phyloP scores from a whole-genome alignment of 2,113 vertebrate species.

The Brachyhypopomus occidentalis region DNA sequence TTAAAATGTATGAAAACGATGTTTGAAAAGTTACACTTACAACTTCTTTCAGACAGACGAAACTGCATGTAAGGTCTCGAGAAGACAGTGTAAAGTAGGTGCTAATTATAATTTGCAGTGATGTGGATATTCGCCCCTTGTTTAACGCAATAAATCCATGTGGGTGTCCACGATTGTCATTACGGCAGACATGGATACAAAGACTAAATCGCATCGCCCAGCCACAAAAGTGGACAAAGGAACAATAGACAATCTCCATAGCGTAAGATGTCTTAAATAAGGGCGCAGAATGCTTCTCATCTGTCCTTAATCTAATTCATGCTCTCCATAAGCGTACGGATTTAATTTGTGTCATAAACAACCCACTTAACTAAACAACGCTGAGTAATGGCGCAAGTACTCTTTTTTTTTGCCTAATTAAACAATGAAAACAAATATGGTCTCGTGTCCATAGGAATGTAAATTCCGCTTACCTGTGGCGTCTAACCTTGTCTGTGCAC shows the following conservation, averaged over 20 bases:
- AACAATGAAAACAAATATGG: neutral
- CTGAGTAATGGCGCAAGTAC: neutral
- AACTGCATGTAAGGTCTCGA: slow-evolving; percentile 72
- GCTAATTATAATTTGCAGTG: slow-evolving; percentile 76
- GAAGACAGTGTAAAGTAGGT: slow-evolving; percentile 72
- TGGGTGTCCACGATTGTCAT: slow-evolving; percentile 65
- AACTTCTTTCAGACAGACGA: slow-evolving; percentile 73
- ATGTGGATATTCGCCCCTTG: slow-evolving; percentile 59
- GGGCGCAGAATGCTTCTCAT: neutral
- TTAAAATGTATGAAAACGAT: too few species aligned
- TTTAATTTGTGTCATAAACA: slow-evolving; percentile 18
- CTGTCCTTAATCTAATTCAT: neutral
- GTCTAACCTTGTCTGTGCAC: slow-evolving; percentile 91
- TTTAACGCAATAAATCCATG: slow-evolving; percentile 69
- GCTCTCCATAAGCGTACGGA: neutral
- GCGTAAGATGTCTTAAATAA: neutral
- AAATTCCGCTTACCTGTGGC: slow-evolving; percentile 88
- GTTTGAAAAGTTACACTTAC: neutral
- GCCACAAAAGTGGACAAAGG: neutral
- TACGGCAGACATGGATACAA: slow-evolving; percentile 44
- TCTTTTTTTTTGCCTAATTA: neutral
- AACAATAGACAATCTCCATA: neutral
- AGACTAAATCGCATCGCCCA: neutral
- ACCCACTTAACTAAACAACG: neutral
- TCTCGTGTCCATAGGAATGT: slow-evolving; percentile 17